Conservation (phyloP, 2,797 vertebrate genomes). For the Vipera ursinii region DNA sequence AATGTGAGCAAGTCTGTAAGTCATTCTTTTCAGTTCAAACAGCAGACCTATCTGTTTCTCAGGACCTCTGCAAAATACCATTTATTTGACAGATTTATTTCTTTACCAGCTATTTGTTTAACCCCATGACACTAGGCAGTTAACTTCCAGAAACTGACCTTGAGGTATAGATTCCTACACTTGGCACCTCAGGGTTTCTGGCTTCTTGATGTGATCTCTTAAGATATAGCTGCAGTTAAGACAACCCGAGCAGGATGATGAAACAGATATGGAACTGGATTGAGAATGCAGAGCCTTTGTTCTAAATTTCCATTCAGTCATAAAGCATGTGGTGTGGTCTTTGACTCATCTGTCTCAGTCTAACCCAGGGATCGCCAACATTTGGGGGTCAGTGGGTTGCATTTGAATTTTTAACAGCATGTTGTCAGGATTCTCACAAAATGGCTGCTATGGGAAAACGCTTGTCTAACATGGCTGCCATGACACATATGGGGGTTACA, state of each 20-base stretch:
- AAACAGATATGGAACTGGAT: neutral
- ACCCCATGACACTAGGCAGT: constrained; percentile 40
- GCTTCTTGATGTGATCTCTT: neutral
- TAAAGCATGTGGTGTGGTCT: neutral
- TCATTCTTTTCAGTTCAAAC: constrained; percentile 1
- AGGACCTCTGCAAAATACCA: constrained; percentile 44
- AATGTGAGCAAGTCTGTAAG: neutral
- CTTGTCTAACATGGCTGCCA: neutral
- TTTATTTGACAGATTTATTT: constrained; percentile 57
- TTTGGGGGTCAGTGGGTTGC: neutral
- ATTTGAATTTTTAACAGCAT: neutral
- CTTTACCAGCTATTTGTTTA: constrained; percentile 67
- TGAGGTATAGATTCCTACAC: constrained; percentile 47
- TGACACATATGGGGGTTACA: neutral
- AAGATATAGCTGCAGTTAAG: neutral
- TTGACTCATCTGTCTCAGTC: neutral
- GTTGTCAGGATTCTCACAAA: neutral
- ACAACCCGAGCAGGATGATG: neutral
- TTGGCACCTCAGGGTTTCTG: neutral
- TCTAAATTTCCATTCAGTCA: neutral
- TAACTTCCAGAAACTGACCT: constrained; percentile 53
- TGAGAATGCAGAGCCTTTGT: neutral
- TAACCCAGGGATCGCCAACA: neutral
- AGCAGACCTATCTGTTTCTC: neutral
- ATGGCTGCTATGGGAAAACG: neutral